Evolutionary conservation across 1,140 invertebrate species (phyloP).

Genomic region (Drosophila mojavensis): DNA sequence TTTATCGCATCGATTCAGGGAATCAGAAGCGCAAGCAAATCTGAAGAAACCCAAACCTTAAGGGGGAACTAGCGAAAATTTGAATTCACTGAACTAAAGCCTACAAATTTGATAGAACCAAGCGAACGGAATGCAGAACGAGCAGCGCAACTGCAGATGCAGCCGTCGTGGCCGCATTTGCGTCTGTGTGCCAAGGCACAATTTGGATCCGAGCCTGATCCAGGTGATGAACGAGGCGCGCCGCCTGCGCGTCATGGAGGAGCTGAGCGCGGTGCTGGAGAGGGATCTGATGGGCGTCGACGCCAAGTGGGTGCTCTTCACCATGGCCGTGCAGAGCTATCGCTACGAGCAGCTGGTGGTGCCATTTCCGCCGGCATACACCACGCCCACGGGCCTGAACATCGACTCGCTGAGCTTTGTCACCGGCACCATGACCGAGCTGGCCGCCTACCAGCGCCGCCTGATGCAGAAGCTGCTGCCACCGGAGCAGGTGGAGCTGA

Average conservation of each 20-base stretch:
- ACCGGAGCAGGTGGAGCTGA: not conserved
- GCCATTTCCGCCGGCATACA: not conserved
- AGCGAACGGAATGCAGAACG: not conserved
- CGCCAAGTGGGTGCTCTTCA: slow-evolving; percentile 20
- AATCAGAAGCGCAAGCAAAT: no score
- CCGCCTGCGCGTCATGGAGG: not conserved
- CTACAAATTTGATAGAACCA: not conserved
- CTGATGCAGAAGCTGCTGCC: slow-evolving; percentile 7
- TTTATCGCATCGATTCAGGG: no score
- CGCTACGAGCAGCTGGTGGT: slow-evolving; percentile 9
- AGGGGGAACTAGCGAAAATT: no score
- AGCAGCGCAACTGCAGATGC: not conserved
- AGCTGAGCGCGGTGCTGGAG: not conserved
- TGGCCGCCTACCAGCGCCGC: not conserved
- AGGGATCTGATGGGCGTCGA: slow-evolving; percentile 20
- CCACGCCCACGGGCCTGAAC: not conserved
- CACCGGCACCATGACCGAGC: not conserved
- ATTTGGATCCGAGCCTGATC: not conserved
- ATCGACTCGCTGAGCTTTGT: slow-evolving; percentile 8
- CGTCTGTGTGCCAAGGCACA: not conserved
- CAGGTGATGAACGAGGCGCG: slow-evolving; percentile 8
- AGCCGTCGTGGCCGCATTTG: slow-evolving; percentile 1
- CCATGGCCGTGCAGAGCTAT: slow-evolving; percentile 11
- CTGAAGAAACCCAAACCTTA: no score
- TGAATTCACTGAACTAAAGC: no score